Percentiles rank a stretch among this genome's conserved stretches.
Conservation (phyloP, 2,888 invertebrate species). For the Nomada flava region DNA sequence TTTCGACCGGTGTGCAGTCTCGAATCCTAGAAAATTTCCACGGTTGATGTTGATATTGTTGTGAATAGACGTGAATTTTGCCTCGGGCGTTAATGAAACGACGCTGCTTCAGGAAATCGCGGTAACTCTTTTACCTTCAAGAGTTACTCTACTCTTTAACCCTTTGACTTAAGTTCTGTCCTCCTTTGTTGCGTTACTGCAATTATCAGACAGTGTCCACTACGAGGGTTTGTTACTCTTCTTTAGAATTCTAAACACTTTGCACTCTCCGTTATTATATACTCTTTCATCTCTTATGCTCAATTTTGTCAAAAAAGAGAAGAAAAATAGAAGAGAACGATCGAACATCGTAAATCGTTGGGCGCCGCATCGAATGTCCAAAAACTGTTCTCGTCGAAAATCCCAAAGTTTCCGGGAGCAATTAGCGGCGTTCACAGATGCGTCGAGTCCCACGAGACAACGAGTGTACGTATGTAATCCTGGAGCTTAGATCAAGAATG, state of each 20-base stretch:
- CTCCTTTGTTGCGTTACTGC: background rate
- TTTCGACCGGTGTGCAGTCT: conserved; percentile 6
- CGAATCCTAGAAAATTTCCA: conserved; percentile 8
- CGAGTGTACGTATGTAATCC: conserved; percentile 32
- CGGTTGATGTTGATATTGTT: background rate
- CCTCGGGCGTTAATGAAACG: conserved; percentile 23
- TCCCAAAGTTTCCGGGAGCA: conserved; percentile 46
- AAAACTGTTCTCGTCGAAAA: conserved; percentile 37
- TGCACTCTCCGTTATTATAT: too few species aligned
- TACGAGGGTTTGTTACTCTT: too few species aligned
- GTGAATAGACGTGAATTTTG: conserved; percentile 27
- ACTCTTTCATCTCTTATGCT: background rate
- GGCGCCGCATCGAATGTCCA: conserved; percentile 39
- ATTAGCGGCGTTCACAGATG: conserved; percentile 51
- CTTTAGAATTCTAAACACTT: too few species aligned
- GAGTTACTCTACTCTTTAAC: background rate
- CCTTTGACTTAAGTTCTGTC: background rate
- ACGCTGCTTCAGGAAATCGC: background rate
- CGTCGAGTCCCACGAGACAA: conserved; percentile 39
- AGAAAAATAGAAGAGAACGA: background rate
- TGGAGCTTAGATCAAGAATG: conserved; percentile 52
- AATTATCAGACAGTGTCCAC: too few species aligned
- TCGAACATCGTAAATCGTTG: conserved; percentile 2
- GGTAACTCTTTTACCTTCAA: conserved; percentile 8
- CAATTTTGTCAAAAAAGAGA: background rate